These are phyloP conservation scores for Garra rufa DNA, from an alignment of 2,113 vertebrate genomes.

Conservation along the genomic window DNA sequence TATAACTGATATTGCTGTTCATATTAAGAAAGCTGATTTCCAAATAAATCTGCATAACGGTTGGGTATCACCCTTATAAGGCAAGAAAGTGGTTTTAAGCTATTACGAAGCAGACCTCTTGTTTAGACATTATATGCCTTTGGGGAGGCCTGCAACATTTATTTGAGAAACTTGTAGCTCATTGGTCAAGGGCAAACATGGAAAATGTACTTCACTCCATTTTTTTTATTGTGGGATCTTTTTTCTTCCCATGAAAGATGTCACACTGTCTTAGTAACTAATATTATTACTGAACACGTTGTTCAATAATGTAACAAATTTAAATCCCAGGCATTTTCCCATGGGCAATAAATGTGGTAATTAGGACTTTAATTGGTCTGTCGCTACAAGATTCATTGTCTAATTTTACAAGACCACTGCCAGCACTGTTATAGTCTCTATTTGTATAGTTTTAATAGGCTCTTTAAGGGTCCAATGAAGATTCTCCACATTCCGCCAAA, in stretches of 20 bases:
- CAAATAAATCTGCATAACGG: not conserved
- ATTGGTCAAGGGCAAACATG: conserved; percentile 4
- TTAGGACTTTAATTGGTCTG: conserved; percentile 51
- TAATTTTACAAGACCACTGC: conserved; percentile 58
- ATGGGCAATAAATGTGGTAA: conserved; percentile 8
- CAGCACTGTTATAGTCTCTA: conserved; percentile 44
- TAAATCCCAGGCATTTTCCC: conserved; percentile 6
- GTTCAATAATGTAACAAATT: not conserved
- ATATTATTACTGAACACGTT: not conserved
- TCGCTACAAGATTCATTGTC: conserved; percentile 57
- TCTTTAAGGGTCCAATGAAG: not conserved
- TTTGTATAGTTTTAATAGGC: conserved; percentile 48
- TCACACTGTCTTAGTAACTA: not conserved
- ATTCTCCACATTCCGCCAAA: conserved; percentile 15
- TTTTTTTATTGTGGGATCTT: not conserved
- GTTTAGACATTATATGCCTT: conserved; percentile 54
- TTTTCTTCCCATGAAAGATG: conserved; percentile 16
- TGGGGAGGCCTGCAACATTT: conserved; percentile 38
- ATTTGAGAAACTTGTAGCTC: conserved; percentile 53
- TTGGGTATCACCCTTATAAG: conserved; percentile 53
- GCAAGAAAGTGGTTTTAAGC: conserved; percentile 45
- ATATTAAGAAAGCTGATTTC: not conserved
- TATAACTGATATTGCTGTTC: not conserved
- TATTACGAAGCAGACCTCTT: conserved; percentile 50
- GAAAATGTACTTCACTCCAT: conserved; percentile 1